Base-by-base conservation (phyloP, 1,140 invertebrate genomes). In the Orchestia grillus region DNA sequence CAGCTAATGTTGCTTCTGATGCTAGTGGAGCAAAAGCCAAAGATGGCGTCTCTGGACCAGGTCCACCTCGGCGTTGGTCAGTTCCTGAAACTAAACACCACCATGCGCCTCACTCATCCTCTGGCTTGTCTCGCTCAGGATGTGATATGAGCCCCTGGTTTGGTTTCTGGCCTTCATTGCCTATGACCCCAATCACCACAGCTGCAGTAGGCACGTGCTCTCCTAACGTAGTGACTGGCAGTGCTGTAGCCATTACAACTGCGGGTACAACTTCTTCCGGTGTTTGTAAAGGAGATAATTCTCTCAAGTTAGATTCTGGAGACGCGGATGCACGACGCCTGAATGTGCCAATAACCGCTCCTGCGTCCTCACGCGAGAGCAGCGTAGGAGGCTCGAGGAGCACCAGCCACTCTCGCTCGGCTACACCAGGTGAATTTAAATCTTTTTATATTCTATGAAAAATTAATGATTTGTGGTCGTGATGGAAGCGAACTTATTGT, bases 21-120 rank as follows among this genome's bases (percentile, higher is more conserved):
- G 40, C 40, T 8, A 44, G 44, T 19, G 40, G 36, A 11, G 44
- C 92, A 8, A 94, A 94, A 47, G 45, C 92, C 92, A 42, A 90
- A 90, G 92, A 94, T 94, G 92, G 40, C 19, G 36, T 94, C 19
- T 94, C 92, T 47, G 92, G 92, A 44, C 92, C 92, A 16, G 92
- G 92, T 47, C 92, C 92, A 45, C 92, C 92, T 45, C 92, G 92
- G 19, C 92, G 92, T 47, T 94, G 92, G 92, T 94, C 92, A 44
- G 92, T 94, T n/a, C 92, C 92, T 47, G 92, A 94, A 94, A 47
- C 92, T 44, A 94, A 94, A 47, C 92, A 94, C 47, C 92, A 94
- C 36, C 92, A 45, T 44, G 6, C 44, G 0, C 92, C 43, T 15
- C 44, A 94, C 92, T 94, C 92, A n/a, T 40, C 40, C 43, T 94